Evolutionary conservation across 2,797 vertebrate genomes (phyloP), one percentile per base, ranked within the genome.

Genomic region (Sebastes dallii): DNA sequence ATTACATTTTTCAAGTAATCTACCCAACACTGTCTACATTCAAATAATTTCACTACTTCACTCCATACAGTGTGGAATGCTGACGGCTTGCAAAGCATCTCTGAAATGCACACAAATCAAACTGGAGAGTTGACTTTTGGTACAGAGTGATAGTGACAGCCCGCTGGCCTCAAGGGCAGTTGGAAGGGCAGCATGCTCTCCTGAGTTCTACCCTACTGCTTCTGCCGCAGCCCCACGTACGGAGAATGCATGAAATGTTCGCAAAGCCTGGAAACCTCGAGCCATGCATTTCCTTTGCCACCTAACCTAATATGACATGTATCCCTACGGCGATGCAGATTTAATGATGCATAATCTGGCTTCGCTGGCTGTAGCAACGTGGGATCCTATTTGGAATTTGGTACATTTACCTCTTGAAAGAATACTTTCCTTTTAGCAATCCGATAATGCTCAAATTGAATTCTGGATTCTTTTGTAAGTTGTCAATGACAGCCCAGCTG

Each of bases 371-470:
- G 90, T 83, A 89, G 84, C 81, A 89, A 90, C 83, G 42, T 76
- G 86, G 84, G 88, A 94, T 94, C 90, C 85, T 91, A 83, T 94
- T 94, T 93, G 86, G 88, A 94, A 93, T 92, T 89, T 82, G 30
- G 11, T 94, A 84, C 91, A 92, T 93, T 91, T 90, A 78, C 83
- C 68, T 80, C 60, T 34, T 90, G 86, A 91, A 94, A 94, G 90
- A 95, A 94, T 89, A 83, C 83, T 82, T 80, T 84, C 34, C 30
- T 93, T 95, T 84, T 92, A 89, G 61, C 36, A 92, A 93, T 80
- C 88, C 92, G 78, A 95, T 93, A 95, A 90, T 90, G 86, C 83
- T 91, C 84, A 95, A 96, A 96, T 94, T 96, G 82, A 94, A 95
- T 91, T 93, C 84, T 83, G 42, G 80, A 86, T 91, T 92, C 84